Base-by-base conservation (phyloP, 2,888 invertebrate species). In the Sarcophaga carnaria region DNA sequence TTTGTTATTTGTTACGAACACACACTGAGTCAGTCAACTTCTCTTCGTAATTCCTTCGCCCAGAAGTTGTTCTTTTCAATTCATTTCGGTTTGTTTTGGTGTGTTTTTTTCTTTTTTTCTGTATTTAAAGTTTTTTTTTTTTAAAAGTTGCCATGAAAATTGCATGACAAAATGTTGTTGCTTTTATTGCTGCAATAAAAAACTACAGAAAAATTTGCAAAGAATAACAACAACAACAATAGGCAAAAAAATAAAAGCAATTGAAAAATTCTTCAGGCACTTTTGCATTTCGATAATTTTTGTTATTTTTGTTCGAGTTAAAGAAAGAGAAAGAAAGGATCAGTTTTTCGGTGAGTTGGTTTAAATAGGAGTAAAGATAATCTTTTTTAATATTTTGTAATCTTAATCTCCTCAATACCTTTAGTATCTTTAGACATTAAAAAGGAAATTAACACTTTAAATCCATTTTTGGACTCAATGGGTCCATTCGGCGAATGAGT, bases 111-210 rank as follows among this genome's bases (percentile, higher is more conserved):
- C 14, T 37, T 37, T 10, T 37, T 1, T 49, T 54, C 4, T 14
- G 14, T 76, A 62, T 70, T 81, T 74, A 20, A 37, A 20, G 66
- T 64, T 67, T 37, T 6, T 37, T 45, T 71, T 20, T n/a, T n/a
- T n/a, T n/a, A n/a, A 59, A 70, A 76, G 70, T 84, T 80, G 45
- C 79, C 83, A 75, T 84, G 75, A 70, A 78, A 72, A 54, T 79
- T 20, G 69, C 74, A 78, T 59, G 75, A n/a, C 25, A 59, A 60
- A 72, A 66, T 78, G 49, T 27, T 70, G 22, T 17, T 54, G 54
- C 17, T 54, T 2, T 54, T 12, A 14, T 14, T 54, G 17, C 1
- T 0, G 17, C 12, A 54, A 54, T 54, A 54, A 14, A 12, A 54
- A 54, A 14, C 17, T 14, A 4, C 14, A 54, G 54, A 14, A 54